A percentile compares a stretch with the other conserved stretches of the same genome.
Evolutionary conservation across 2,113 vertebrate genomes (phyloP).

Genomic region (Eretmochelys imbricata): DNA sequence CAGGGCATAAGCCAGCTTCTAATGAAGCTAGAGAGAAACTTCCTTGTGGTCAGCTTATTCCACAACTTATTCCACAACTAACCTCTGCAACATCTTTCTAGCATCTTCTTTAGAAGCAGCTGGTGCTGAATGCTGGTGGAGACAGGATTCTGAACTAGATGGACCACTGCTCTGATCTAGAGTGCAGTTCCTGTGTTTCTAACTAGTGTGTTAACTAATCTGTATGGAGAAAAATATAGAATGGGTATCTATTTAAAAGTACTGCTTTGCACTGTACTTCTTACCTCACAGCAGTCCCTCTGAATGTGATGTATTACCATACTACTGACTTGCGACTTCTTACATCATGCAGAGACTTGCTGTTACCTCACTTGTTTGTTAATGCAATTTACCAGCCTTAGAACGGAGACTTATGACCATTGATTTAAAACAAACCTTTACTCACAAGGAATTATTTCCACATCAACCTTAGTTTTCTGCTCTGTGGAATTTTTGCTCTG

Average conservation of each 20-base stretch:
- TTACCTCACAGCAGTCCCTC: not conserved
- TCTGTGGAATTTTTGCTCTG: conserved; percentile 16
- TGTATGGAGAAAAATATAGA: conserved; percentile 51
- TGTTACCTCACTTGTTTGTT: conserved; percentile 63
- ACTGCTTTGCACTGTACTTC: conserved; percentile 32
- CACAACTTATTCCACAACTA: not conserved
- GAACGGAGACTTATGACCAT: conserved; percentile 63
- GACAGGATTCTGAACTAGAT: not conserved
- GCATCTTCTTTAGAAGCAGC: not conserved
- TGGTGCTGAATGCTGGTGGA: not conserved
- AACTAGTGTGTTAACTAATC: not conserved
- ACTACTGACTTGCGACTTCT: conserved; percentile 23
- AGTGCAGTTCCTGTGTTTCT: conserved; percentile 10
- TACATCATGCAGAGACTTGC: conserved; percentile 56
- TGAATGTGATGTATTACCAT: conserved; percentile 39
- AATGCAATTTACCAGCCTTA: conserved; percentile 50
- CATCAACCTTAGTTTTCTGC: conserved; percentile 61
- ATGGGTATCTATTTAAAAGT: conserved; percentile 28
- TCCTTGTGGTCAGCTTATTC: not conserved
- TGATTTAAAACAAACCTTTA: conserved; percentile 75
- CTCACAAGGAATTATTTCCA: conserved; percentile 74
- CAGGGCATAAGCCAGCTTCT: not conserved
- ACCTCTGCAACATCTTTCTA: not conserved
- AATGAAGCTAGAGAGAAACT: not conserved
- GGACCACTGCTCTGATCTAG: not conserved